Base-by-base conservation (phyloP, 1,140 invertebrate genomes). In the Scaptomyza hsui region DNA sequence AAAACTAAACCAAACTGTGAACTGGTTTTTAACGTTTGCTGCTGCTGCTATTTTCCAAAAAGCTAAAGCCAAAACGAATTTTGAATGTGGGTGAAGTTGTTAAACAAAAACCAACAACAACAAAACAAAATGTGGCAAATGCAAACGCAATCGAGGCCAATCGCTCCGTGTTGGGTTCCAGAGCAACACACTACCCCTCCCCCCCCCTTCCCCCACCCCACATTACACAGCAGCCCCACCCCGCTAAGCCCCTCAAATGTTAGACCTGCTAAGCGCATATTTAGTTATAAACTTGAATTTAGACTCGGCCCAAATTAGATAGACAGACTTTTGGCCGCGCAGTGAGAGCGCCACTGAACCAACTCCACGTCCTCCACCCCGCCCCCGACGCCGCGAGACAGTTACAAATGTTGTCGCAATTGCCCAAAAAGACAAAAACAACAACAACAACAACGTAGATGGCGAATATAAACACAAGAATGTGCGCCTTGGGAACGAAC, bases 31-130 rank as follows among this genome's bases (percentile, higher is more conserved):
- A 10, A 32, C 57, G n/a, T 13, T 10, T 61, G 15, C 32, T 21
- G 21, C 37, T 60, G 26, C 32, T 51, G 51, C 48, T 55, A 18
- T 65, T 65, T 65, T 53, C 53, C 12, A 45, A 69, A 53, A 64
- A 65, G 75, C 74, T 65, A 78, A 82, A 82, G 81, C 81, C 82
- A 85, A 85, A 85, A 79, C 81, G 77, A 85, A 85, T 85, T 85
- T 85, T 86, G 81, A 85, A 85, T 85, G 81, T 85, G 81, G 81
- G 81, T 85, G 81, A 85, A 85, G 81, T 86, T 85, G 81, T 85
- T 86, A 78, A 80, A 79, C 79, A 29, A 4, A 29, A 29, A 0
- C 7, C 7, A 29, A 29, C 6, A 29, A 29, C 5, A 29, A 29
- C 26, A 29, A 29, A 76, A 71, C 65, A 81, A 77, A 85, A 80